Conservation (phyloP, 2,797 vertebrate genomes). For the Vultur gryphus region DNA sequence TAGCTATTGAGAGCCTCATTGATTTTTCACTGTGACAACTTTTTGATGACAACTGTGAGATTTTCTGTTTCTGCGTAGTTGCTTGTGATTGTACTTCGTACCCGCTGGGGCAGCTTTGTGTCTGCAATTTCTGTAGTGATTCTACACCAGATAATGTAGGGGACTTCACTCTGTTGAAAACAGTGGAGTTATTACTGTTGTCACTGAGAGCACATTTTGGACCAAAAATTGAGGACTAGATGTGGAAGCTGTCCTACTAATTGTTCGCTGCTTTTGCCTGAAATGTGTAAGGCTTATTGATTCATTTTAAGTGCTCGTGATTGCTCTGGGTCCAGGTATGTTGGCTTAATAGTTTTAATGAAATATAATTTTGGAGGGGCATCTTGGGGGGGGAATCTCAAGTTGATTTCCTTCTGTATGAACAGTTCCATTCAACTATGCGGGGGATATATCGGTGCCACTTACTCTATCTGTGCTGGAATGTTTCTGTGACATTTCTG, state of each 20-base stretch:
- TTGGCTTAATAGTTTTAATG: not conserved
- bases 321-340: not conserved
- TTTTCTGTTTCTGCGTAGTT: conserved; percentile 27
- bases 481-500: not conserved
- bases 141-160: not conserved
- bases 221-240: not conserved
- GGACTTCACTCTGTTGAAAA: not conserved
- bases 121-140: not conserved
- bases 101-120: not conserved
- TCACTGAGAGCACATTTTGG: not conserved
- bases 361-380: not conserved
- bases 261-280: not conserved
- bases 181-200: not conserved
- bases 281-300: not conserved
- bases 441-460: not conserved
- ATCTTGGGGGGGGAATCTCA: not conserved
- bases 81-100: conserved; percentile 7
- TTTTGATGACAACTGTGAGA: conserved; percentile 22
- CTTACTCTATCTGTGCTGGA: not conserved
- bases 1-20: not conserved
- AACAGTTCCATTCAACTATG: not conserved
- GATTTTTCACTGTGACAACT: conserved; percentile 20
- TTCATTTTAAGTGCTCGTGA: not conserved
- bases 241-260: not conserved
- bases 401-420: not conserved